phyloP scores from a whole-genome alignment of 2,797 vertebrate genomes.

The Cercopithecus mitis region DNA sequence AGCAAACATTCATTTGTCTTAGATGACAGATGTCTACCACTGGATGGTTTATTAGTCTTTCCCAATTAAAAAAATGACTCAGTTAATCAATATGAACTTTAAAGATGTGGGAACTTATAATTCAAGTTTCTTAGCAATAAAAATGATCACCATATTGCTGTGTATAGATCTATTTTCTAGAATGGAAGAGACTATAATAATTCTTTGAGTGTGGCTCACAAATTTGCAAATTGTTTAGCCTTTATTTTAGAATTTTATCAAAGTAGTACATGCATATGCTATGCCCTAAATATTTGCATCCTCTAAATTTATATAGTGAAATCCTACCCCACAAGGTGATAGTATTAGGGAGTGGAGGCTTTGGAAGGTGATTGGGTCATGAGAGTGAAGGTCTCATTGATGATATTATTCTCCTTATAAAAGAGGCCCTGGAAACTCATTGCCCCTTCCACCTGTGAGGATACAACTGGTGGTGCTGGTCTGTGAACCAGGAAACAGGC shows the following conservation, averaged over 20 bases:
- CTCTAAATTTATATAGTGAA: not conserved
- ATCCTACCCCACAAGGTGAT: not conserved
- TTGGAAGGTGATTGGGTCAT: not conserved
- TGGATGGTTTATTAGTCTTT: slow-evolving; percentile 74
- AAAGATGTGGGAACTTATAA: slow-evolving; percentile 71
- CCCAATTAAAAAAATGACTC: slow-evolving; percentile 73
- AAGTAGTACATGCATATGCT: not conserved
- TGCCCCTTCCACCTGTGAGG: not conserved
- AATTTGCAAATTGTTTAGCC: slow-evolving; percentile 26
- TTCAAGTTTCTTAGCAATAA: slow-evolving; percentile 61
- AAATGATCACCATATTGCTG: slow-evolving; percentile 6
- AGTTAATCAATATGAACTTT: slow-evolving; percentile 72
- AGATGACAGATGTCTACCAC: slow-evolving; percentile 72
- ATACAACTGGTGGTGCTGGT: not conserved
- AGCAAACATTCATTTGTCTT: slow-evolving; percentile 71
- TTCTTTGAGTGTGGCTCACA: not conserved
- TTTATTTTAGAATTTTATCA: not conserved
- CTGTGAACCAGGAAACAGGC: not conserved
- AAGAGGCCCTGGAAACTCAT: not conserved
- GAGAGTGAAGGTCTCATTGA: not conserved
- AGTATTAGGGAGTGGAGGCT: not conserved
- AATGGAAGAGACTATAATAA: not conserved
- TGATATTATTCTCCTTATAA: not conserved
- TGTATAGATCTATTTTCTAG: not conserved
- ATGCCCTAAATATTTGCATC: not conserved